Percentiles rank a stretch among this genome's conserved stretches.
Evolutionary conservation across 1,140 invertebrate species (phyloP).

Genomic region (Euwallacea fornicatus): DNA sequence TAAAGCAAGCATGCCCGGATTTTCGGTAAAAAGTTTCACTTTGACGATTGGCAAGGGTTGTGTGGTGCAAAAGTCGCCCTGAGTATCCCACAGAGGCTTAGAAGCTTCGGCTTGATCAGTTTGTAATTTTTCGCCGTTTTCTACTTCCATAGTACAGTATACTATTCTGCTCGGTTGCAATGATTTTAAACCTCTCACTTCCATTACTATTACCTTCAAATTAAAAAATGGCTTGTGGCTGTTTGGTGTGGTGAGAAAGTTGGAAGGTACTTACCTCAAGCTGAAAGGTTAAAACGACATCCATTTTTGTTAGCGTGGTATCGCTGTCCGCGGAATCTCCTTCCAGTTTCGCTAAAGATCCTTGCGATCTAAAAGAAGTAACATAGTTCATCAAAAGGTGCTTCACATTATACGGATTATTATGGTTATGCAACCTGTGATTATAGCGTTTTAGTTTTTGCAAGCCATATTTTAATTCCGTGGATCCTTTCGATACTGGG

Average conservation of each 20-base stretch:
- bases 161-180: constrained; percentile 96
- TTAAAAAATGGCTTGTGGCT: neutral
- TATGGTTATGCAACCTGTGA: constrained; percentile 74
- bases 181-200: constrained; percentile 97
- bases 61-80: constrained; percentile 98
- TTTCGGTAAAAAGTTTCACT: constrained; percentile 96
- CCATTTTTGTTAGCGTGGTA: constrained; percentile 91
- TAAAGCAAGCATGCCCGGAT: constrained; percentile 93
- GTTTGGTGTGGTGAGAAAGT: neutral
- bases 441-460: constrained; percentile 94
- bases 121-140: constrained; percentile 96
- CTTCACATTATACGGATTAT: constrained; percentile 55
- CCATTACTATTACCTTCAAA: constrained; percentile 92
- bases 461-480: constrained; percentile 96
- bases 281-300: constrained; percentile 95
- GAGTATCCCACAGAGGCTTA: constrained; percentile 97
- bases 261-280: constrained; percentile 74
- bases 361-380: constrained; percentile 76
- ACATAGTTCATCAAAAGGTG: constrained; percentile 56
- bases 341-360: constrained; percentile 90
- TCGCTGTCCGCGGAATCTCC: constrained; percentile 88
- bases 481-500: constrained; percentile 95
- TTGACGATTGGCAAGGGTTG: constrained; percentile 96
- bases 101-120: constrained; percentile 99
- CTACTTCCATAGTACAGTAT: constrained; percentile 99